These are phyloP conservation scores for Tridacna crocea DNA, from an alignment of 2,888 invertebrate genomes.

Conservation along the genomic window DNA sequence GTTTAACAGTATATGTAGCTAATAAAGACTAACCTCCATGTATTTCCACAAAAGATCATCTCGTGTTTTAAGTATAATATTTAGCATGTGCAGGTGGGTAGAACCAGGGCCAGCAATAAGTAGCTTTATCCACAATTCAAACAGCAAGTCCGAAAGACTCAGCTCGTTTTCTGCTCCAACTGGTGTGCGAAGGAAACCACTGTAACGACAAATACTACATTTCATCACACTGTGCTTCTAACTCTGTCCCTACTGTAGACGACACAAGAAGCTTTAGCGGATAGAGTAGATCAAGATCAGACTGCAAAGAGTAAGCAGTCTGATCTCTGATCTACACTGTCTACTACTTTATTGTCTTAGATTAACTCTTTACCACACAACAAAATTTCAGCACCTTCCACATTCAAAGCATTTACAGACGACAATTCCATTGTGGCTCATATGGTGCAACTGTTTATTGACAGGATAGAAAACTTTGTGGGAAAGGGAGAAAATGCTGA, in stretches of 20 bases:
- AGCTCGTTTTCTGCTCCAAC: constrained; percentile 32
- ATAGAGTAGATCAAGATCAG: neutral
- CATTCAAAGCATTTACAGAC: no score
- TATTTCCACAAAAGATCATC: constrained; percentile 53
- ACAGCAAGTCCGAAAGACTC: constrained; percentile 31
- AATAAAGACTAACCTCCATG: constrained; percentile 37
- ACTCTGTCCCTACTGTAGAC: neutral
- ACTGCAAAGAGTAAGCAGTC: no score
- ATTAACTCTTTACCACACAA: no score
- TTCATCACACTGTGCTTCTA: neutral
- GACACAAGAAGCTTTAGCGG: no score
- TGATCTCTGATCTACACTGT: no score
- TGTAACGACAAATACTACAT: constrained; percentile 19
- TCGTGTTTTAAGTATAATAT: constrained; percentile 53
- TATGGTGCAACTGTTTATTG: no score
- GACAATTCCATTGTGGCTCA: no score
- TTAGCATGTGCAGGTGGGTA: constrained; percentile 58
- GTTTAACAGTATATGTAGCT: no score
- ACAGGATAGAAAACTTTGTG: no score
- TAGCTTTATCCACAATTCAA: constrained; percentile 53
- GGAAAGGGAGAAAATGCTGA: no score
- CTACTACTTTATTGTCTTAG: no score
- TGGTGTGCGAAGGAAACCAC: constrained; percentile 35
- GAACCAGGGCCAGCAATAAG: constrained; percentile 56
- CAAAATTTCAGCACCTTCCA: no score